A percentile compares a stretch with the other conserved stretches of the same genome.
Evolutionary conservation across 2,113 vertebrate genomes (phyloP).

Genomic region (Chaetodon auriga): DNA sequence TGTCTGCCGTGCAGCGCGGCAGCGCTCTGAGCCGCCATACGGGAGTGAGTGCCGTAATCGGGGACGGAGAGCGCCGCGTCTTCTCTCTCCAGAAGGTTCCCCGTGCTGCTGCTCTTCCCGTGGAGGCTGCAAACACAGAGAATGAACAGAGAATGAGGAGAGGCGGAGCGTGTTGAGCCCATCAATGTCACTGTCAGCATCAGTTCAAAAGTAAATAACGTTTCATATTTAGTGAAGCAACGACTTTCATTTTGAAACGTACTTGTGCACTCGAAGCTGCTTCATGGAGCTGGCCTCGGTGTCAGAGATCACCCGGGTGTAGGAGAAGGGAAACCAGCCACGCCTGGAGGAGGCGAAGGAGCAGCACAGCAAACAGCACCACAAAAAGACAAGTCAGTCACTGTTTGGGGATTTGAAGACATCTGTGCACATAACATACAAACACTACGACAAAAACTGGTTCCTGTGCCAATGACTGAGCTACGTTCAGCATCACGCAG

Average conservation of each 20-base stretch:
- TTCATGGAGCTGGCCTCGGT: constrained; percentile 82
- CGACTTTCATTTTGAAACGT: background rate
- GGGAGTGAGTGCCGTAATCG: constrained; percentile 87
- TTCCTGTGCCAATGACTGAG: background rate
- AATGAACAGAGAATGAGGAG: background rate
- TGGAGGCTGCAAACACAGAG: constrained; percentile 85
- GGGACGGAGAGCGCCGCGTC: constrained; percentile 86
- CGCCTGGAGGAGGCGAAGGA: constrained; percentile 82
- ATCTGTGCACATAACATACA: no score
- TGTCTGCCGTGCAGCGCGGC: constrained; percentile 86
- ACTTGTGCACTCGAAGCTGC: constrained; percentile 86
- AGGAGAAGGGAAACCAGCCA: constrained; percentile 99
- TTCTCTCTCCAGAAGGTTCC: constrained; percentile 95
- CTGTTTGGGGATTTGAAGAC: no score
- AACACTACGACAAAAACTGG: background rate
- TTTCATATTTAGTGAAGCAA: background rate
- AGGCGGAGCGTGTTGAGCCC: constrained; percentile 1
- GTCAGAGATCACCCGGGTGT: constrained; percentile 91
- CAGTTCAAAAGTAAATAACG: background rate
- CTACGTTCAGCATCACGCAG: no score
- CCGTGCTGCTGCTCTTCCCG: constrained; percentile 96
- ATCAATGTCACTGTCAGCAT: no score
- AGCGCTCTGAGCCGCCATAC: constrained; percentile 83
- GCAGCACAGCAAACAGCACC: background rate
- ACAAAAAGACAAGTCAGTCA: no score